Evolutionary conservation across 2,888 invertebrate genomes (phyloP).

Genomic region (Spodoptera exigua): DNA sequence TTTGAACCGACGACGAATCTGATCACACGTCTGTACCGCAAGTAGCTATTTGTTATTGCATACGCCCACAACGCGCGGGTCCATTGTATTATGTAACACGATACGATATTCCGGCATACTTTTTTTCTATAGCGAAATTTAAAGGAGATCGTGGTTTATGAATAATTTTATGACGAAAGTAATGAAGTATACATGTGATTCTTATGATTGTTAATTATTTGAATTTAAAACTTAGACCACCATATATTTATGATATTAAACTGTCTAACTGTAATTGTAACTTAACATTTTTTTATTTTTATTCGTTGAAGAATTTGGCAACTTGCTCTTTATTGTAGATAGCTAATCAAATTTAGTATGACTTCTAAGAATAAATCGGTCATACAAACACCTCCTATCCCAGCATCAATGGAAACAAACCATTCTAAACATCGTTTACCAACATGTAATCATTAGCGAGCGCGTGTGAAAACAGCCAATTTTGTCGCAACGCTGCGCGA

Average conservation of each 20-base stretch:
- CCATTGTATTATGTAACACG: conserved; percentile 53
- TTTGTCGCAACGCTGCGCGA: conserved; percentile 65
- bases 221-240: no score
- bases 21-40: conserved; percentile 68
- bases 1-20: conserved; percentile 66
- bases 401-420: conserved; percentile 62
- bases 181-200: no score
- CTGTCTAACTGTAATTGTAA: no score
- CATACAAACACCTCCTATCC: conserved; percentile 17
- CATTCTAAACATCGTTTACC: conserved; percentile 63
- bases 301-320: no score
- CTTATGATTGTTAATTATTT: no score
- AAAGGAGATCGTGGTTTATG: no score
- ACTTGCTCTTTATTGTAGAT: no score
- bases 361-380: background rate
- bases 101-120: conserved; percentile 40
- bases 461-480: conserved; percentile 84
- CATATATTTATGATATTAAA: no score
- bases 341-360: background rate
- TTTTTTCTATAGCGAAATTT: no score
- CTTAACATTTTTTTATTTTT: no score
- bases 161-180: no score
- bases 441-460: conserved; percentile 74
- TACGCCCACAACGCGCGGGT: conserved; percentile 63
- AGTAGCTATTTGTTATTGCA: conserved; percentile 73